Conservation (phyloP, 1,140 invertebrate species). For the Cheumatopsyche charites region DNA sequence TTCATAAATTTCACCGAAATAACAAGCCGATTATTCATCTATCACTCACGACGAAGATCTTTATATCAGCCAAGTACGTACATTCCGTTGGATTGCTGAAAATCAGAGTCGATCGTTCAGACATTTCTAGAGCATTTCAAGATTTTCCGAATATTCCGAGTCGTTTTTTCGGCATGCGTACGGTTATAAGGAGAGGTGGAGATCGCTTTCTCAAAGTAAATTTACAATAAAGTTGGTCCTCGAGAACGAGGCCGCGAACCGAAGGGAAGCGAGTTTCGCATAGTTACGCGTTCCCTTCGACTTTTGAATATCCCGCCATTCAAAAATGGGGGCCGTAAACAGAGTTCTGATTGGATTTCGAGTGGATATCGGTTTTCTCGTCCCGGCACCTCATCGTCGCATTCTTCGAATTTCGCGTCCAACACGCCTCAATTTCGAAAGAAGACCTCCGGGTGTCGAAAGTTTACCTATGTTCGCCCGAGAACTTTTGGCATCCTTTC, state of each 20-base stretch:
- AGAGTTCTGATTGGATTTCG: slow-evolving; percentile 20
- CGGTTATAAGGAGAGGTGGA: background rate
- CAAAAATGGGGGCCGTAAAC: slow-evolving; percentile 14
- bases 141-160: background rate
- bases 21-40: background rate
- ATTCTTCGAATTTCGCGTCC: no score
- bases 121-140: background rate
- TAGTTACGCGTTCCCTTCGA: slow-evolving; percentile 3
- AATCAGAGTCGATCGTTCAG: background rate
- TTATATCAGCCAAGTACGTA: background rate
- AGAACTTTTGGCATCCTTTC: slow-evolving; percentile 10
- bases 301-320: slow-evolving; percentile 11
- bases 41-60: background rate
- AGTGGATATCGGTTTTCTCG: slow-evolving; percentile 1
- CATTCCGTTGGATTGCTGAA: no score
- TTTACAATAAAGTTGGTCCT: slow-evolving; percentile 15
- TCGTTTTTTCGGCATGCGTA: background rate
- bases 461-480: background rate
- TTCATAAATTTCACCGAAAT: no score
- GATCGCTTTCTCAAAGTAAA: slow-evolving; percentile 20
- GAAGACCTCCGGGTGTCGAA: background rate
- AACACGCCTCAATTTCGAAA: no score
- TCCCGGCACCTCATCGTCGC: background rate
- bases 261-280: background rate
- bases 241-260: no score